Conservation (phyloP, 2,888 invertebrate genomes). For the Drosophila engyochracea region DNA sequence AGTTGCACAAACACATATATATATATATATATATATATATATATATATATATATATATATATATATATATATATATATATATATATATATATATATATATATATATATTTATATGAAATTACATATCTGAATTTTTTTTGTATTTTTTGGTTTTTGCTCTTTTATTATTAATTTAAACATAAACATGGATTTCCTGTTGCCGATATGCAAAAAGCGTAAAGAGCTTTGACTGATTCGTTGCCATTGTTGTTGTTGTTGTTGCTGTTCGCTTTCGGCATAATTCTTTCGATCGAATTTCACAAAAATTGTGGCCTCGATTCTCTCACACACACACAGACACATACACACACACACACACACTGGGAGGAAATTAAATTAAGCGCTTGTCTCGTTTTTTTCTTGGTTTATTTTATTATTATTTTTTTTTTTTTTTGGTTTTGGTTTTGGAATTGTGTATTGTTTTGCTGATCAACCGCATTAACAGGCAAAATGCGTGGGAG, state of each 20-base stretch:
- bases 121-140: slow-evolving; percentile 5
- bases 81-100: slow-evolving; percentile 1
- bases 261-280: slow-evolving; percentile 55
- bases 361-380: slow-evolving; percentile 70
- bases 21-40: slow-evolving; percentile 3
- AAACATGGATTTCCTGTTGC: slow-evolving; percentile 79
- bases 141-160: slow-evolving; percentile 38
- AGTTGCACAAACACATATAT: slow-evolving; percentile 13
- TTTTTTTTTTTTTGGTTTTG: background rate
- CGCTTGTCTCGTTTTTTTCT: slow-evolving; percentile 56
- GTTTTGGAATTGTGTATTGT: slow-evolving; percentile 38
- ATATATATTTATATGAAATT: background rate
- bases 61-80: slow-evolving; percentile 6
- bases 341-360: background rate
- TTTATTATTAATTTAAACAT: slow-evolving; percentile 76
- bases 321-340: slow-evolving; percentile 1
- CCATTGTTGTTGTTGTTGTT: slow-evolving; percentile 37
- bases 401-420: background rate
- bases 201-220: slow-evolving; percentile 70
- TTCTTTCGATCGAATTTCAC: slow-evolving; percentile 80
- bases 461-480: slow-evolving; percentile 52
- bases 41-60: background rate
- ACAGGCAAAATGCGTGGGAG: slow-evolving; percentile 61
- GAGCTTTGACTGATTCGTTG: slow-evolving; percentile 67
- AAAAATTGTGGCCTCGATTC: slow-evolving; percentile 57